Base-by-base conservation (phyloP, 2,113 vertebrate species). In the Pelecanus crispus region DNA sequence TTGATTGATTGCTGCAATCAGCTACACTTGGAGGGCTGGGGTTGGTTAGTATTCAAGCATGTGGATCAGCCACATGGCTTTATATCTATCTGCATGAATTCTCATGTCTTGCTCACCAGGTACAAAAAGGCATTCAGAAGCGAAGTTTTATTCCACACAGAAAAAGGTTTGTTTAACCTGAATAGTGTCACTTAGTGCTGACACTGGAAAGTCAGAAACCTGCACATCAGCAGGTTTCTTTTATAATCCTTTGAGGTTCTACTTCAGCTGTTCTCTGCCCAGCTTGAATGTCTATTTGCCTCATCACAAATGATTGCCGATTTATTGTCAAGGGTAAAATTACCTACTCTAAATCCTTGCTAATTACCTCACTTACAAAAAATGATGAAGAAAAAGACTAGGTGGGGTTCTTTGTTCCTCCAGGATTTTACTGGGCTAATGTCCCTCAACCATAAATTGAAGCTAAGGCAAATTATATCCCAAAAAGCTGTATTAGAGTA, bases 181-280 rank as follows among this genome's bases (percentile, higher is more conserved):
- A 96, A 97, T 92, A 86, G 74, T 66, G 71, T 92, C 9, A 0
- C 82, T 98, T 96, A 95, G 44, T 97, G 97, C 97, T 98, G 97
- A 97, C 87, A 91, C 56, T 7, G 36, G 90, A 81, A 98, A 97
- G 90, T 93, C 93, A 95, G 87, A 98, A 97, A 88, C 85, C 89
- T 86, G 90, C 62, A 92, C 56, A 96, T 97, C 96, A 98, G 98
- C 97, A 98, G 88, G 82, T 91, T 96, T 96, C 81, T 97, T 97
- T 96, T 80, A 59, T 92, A 97, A 98, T 95, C 95, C 97, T 92
- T 88, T 71, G 97, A 96, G 93, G 78, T 93, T 97, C 89, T 98
- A 55, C 88, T 91, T 94, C 66, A 93, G 91, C 91, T 97, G 88
- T 95, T 95, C 95, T 73, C 74, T 94, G 81, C 74, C 97, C 67